Conservation (phyloP, 2,888 invertebrate genomes). For the Eupithecia insigniata region DNA sequence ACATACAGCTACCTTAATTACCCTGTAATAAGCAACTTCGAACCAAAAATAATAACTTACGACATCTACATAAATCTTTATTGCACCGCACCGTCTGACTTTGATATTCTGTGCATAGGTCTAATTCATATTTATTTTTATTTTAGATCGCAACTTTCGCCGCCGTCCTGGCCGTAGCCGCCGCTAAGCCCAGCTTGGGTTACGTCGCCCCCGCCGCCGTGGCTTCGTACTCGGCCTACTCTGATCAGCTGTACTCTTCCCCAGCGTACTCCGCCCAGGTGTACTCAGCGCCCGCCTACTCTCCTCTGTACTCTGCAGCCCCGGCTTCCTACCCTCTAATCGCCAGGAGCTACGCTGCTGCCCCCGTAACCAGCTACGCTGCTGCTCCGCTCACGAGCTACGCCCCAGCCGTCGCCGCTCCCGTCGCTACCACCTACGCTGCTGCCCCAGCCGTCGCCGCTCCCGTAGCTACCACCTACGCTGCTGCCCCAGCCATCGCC, state of each 20-base stretch:
- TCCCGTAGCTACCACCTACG: constrained; percentile 9
- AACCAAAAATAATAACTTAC: too few relatives aligned
- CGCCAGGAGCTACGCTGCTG: constrained; percentile 16
- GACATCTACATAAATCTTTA: too few relatives aligned
- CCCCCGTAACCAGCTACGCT: constrained; percentile 27
- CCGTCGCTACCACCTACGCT: constrained; percentile 16
- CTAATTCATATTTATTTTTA: not conserved
- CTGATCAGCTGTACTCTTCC: constrained; percentile 15
- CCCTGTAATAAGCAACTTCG: too few relatives aligned
- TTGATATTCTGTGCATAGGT: not conserved
- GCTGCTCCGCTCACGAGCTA: constrained; percentile 14
- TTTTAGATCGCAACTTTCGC: constrained; percentile 58
- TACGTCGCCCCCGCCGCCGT: constrained; percentile 28
- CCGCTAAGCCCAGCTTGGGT: constrained; percentile 59
- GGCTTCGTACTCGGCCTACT: constrained; percentile 16
- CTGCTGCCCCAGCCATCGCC: constrained; percentile 6
- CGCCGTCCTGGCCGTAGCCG: constrained; percentile 62
- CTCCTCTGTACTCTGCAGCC: constrained; percentile 11
- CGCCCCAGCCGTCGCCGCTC: constrained; percentile 20
- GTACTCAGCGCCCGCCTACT: constrained; percentile 21
- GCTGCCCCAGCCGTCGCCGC: constrained; percentile 16
- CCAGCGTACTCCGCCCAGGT: constrained; percentile 15
- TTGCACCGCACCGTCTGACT: too few relatives aligned
- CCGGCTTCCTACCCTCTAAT: constrained; percentile 15
- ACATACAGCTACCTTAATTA: too few relatives aligned